Evolutionary conservation across 1,140 invertebrate genomes (phyloP).

Genomic region (Drosophila lacteicornis): DNA sequence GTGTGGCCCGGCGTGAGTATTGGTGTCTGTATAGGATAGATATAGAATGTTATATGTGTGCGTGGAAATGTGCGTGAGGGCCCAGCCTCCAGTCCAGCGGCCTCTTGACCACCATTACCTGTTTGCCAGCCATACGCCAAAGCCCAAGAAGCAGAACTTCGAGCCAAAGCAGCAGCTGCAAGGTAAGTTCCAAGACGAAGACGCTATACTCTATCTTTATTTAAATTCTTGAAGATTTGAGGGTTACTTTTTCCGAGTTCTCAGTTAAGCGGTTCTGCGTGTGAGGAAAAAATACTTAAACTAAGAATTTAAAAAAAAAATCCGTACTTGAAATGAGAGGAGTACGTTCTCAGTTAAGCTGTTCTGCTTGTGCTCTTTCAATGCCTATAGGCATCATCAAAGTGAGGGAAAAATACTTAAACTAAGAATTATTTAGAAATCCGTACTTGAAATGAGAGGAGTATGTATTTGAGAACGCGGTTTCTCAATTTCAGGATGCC

Average conservation of each 20-base stretch:
- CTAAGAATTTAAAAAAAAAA: too few relatives aligned
- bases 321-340: too few relatives aligned
- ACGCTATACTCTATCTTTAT: constrained; percentile 18
- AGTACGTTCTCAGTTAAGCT: too few relatives aligned
- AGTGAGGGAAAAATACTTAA: too few relatives aligned
- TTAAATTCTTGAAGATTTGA: neutral
- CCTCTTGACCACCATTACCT: constrained; percentile 40
- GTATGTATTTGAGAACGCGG: too few relatives aligned
- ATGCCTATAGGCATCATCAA: too few relatives aligned
- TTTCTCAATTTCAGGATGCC: too few relatives aligned
- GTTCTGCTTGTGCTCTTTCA: too few relatives aligned
- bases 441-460: too few relatives aligned
- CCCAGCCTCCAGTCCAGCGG: constrained; percentile 46
- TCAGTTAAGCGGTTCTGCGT: neutral
- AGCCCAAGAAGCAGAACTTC: constrained; percentile 35
- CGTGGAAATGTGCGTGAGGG: constrained; percentile 23
- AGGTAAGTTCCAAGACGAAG: neutral
- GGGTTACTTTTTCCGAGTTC: neutral
- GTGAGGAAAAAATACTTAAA: too few relatives aligned
- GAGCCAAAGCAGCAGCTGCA: constrained; percentile 50
- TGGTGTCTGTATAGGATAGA: neutral
- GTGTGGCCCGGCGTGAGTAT: neutral
- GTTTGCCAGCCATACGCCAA: constrained; percentile 62
- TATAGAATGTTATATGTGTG: neutral
- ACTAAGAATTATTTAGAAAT: too few relatives aligned